Conservation (phyloP, 92 coral and sea anemone genomes). For the Epizoanthus illoricatus region DNA sequence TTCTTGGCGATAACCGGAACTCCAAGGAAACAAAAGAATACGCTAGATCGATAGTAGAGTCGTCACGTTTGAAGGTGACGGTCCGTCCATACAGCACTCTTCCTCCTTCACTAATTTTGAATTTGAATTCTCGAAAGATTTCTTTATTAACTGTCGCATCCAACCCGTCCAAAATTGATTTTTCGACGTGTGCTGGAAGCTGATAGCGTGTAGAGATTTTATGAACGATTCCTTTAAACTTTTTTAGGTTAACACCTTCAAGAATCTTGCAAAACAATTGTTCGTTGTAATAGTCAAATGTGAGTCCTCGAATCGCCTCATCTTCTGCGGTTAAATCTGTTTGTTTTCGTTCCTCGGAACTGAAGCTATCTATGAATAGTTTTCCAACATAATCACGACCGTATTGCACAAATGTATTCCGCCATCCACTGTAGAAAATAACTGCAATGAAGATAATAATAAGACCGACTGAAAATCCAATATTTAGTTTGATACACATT, state of each 20-base stretch:
- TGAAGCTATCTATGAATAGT: background rate
- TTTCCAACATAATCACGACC: background rate
- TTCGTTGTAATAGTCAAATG: conserved; percentile 23
- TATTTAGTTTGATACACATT: too few relatives aligned
- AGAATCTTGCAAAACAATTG: conserved; percentile 14
- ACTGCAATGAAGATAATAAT: too few relatives aligned
- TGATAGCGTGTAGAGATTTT: conserved; percentile 12
- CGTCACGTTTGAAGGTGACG: conserved; percentile 31
- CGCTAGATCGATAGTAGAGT: conserved; percentile 29
- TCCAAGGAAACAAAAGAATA: conserved; percentile 16
- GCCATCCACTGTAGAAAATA: too few relatives aligned
- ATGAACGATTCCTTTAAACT: conserved; percentile 19
- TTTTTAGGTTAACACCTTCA: conserved; percentile 18
- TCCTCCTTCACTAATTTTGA: conserved; percentile 24
- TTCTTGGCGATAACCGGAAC: background rate
- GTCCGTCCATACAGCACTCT: conserved; percentile 29
- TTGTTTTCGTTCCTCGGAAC: background rate
- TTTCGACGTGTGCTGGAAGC: conserved; percentile 13
- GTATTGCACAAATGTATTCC: background rate
- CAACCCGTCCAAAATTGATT: conserved; percentile 35
- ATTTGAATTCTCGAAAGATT: conserved; percentile 24
- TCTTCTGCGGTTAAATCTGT: conserved; percentile 10
- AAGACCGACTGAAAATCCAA: too few relatives aligned
- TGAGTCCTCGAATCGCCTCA: conserved; percentile 3
- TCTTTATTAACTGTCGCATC: conserved; percentile 27